phyloP scores from a whole-genome alignment of 2,113 vertebrate genomes.

The Cephalopholis sonnerati region DNA sequence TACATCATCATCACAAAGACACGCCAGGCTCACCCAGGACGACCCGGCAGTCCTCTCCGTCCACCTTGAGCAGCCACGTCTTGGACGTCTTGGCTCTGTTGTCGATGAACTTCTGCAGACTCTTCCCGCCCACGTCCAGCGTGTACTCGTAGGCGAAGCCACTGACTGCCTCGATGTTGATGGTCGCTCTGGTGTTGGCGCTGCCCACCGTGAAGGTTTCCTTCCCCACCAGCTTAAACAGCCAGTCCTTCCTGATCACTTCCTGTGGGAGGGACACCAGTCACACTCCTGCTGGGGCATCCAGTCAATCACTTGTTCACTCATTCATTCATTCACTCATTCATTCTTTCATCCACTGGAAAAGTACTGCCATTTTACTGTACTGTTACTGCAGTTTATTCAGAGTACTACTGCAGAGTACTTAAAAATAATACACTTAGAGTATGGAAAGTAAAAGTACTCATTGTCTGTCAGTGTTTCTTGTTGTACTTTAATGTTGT shows the following conservation, averaged over 20 bases:
- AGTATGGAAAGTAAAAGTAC: no score
- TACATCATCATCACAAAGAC: no score
- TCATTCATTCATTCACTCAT: no score
- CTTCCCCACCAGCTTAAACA: conserved; percentile 97
- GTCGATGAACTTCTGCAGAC: conserved; percentile 91
- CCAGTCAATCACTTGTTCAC: no score
- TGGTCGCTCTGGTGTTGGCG: conserved; percentile 89
- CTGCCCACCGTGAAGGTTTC: conserved; percentile 92
- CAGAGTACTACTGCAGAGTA: no score
- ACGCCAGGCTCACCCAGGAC: conserved; percentile 87
- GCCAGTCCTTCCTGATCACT: conserved; percentile 93
- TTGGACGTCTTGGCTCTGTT: conserved; percentile 90
- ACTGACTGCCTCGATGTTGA: conserved; percentile 92
- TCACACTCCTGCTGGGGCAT: no score
- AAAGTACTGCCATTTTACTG: no score
- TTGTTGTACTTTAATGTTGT: no score
- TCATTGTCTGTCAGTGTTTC: no score
- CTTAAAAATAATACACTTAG: no score
- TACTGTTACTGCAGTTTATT: no score
- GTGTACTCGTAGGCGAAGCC: conserved; percentile 96
- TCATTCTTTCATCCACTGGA: no score
- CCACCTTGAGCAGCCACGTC: conserved; percentile 90
- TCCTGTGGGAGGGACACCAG: conserved; percentile 82
- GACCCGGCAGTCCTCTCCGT: conserved; percentile 88
- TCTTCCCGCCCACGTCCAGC: conserved; percentile 92